phyloP scores from a whole-genome alignment of 2,888 invertebrate species.

The Diadromus collaris region DNA sequence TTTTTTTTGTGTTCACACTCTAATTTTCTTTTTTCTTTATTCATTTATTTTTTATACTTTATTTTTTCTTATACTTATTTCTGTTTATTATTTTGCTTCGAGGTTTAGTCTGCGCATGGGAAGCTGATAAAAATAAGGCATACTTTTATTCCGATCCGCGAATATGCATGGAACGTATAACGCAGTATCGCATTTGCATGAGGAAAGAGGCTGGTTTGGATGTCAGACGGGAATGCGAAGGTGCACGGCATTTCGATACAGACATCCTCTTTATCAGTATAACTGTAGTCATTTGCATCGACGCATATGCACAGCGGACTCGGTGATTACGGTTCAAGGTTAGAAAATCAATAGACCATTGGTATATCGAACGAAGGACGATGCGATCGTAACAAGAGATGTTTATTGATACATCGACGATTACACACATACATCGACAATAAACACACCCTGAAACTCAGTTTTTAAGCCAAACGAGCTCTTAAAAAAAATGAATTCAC shows the following conservation, averaged over 20 bases:
- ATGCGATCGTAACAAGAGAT: slow-evolving; percentile 17
- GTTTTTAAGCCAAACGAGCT: background rate
- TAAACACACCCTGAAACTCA: background rate
- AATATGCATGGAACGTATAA: slow-evolving; percentile 1
- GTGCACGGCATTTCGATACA: background rate
- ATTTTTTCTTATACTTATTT: too few species aligned
- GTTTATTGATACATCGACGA: slow-evolving; percentile 21
- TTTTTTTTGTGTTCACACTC: too few species aligned
- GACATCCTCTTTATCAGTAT: background rate
- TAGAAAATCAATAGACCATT: slow-evolving; percentile 12
- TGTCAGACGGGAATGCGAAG: slow-evolving; percentile 18
- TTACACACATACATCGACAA: slow-evolving; percentile 20
- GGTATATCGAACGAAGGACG: slow-evolving; percentile 28
- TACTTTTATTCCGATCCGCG: background rate
- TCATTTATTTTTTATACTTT: too few species aligned
- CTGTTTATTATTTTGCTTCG: too few species aligned
- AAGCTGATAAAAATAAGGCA: background rate
- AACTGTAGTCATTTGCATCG: slow-evolving; percentile 1
- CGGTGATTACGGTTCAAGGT: background rate
- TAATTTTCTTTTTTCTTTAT: too few species aligned
- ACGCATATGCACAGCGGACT: background rate
- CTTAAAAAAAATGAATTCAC: background rate
- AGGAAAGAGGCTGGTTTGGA: slow-evolving; percentile 4
- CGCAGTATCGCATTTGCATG: slow-evolving; percentile 1
- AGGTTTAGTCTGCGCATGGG: background rate